Conservation (phyloP, 2,888 invertebrate species). For the Luperina nickerlii region DNA sequence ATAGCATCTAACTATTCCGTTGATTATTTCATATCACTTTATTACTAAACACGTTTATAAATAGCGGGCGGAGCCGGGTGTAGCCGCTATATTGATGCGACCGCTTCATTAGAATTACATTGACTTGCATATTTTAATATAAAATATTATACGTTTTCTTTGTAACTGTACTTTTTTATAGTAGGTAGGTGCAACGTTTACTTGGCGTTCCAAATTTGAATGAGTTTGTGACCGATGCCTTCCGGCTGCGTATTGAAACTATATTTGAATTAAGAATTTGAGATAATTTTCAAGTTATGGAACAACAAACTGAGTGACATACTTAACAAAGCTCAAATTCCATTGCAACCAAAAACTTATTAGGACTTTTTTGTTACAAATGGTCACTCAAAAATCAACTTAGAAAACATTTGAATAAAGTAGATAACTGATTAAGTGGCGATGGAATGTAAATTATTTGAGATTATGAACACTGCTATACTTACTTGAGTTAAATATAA, state of each 20-base stretch:
- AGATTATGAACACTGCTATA: neutral
- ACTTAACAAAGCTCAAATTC: neutral
- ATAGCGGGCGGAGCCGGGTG: constrained; percentile 54
- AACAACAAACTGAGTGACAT: neutral
- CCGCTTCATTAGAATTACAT: constrained; percentile 67
- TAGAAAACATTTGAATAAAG: neutral
- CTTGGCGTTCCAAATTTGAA: neutral
- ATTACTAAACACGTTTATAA: constrained; percentile 69
- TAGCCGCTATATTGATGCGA: constrained; percentile 59
- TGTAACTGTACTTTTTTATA: constrained; percentile 51
- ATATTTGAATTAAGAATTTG: constrained; percentile 1
- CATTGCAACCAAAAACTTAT: neutral
- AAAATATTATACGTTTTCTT: constrained; percentile 33
- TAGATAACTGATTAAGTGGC: neutral
- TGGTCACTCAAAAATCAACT: neutral
- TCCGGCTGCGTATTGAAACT: neutral
- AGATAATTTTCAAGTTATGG: neutral
- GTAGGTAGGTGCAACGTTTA: neutral
- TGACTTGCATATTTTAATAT: constrained; percentile 55
- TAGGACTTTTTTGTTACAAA: neutral
- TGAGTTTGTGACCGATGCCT: neutral
- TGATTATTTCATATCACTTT: constrained; percentile 75
- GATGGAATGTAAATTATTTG: neutral
- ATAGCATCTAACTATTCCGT: constrained; percentile 67
- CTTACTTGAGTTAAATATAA: neutral